These are phyloP conservation scores for Sarcoramphus papa DNA, from an alignment of 2,797 vertebrate genomes.

Conservation along the genomic window DNA sequence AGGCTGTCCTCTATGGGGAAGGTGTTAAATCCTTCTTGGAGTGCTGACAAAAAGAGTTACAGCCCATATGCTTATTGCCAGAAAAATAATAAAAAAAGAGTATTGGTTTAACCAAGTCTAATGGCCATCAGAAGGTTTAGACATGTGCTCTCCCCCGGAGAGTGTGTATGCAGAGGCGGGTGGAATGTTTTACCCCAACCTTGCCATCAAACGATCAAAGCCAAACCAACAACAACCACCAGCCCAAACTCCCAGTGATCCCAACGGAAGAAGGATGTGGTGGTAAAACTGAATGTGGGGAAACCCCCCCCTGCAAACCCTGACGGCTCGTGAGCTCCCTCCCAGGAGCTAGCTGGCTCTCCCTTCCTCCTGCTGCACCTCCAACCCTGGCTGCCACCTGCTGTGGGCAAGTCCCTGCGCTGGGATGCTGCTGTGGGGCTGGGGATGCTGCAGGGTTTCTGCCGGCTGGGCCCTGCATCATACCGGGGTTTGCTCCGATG, in stretches of 20 bases:
- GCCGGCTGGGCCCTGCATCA: not conserved
- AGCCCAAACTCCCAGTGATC: not conserved
- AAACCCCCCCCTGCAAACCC: not conserved
- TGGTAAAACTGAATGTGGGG: not conserved
- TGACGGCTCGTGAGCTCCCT: not conserved
- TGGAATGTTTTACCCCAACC: not conserved
- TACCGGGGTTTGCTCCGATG: not conserved
- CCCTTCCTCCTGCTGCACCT: not conserved
- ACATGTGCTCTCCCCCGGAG: not conserved
- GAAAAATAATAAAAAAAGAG: slow-evolving; percentile 10
- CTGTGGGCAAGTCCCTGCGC: not conserved
- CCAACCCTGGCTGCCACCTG: not conserved
- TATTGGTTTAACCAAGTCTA: slow-evolving; percentile 21
- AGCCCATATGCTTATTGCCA: slow-evolving; percentile 45
- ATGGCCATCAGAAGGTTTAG: not conserved
- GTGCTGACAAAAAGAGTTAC: slow-evolving; percentile 43
- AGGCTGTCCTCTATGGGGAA: not conserved
- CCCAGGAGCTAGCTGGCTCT: not conserved
- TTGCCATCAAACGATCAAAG: not conserved
- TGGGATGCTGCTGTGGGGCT: not conserved
- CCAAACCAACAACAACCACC: not conserved
- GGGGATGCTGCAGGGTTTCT: not conserved
- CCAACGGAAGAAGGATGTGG: not conserved
- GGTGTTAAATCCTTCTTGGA: slow-evolving; percentile 64
- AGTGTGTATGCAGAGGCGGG: fast-evolving